Base-by-base conservation (phyloP, 2,797 vertebrate species). In the Vipera ursinii region DNA sequence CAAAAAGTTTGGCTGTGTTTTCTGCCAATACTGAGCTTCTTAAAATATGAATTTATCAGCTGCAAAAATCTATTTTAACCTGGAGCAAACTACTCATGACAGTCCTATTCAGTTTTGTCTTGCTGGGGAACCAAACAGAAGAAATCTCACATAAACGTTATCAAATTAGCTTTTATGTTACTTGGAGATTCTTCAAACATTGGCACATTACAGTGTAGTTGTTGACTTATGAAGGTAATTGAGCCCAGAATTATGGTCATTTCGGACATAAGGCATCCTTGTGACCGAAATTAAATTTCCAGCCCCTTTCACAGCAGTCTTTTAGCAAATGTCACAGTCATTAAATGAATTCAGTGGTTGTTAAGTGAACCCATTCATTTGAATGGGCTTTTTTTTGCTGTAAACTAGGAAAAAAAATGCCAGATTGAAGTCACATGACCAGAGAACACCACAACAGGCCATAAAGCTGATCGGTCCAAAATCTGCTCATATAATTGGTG, bases 51-150 rank as follows among this genome's bases (percentile, higher is more conserved):
- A 96, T 96, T 90, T 95, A 96, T 96, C 20, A 28, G 93, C 91
- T 6, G 96, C 95, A 94, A 96, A 95, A 96, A 96, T 96, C 95
- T 95, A 93, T 95, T 96, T 73, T 38, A 73, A 96, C 96, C 95
- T 95, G 94, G 93, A 96, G 96, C 96, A 96, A 96, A 96, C 96
- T 95, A 94, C 96, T 96, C 96, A 96, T 93, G 93, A 95, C 93
- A 94, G 95, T 95, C 95, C 95, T 96, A 95, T 96, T 95, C 95
- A 94, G 95, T 48, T 51, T 63, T n/a, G 3, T 63, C 60, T 24
- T 63, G 28, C 86, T 38, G 17, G 60, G 26, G 26, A 63, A 26
- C 24, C 87, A 51, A 63, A 26, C 4, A 38, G 17, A 88, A 61
- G 57, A 8, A 38, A 14, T 12, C 38, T 88, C 32, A 0, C 38